These are phyloP conservation scores for Apolygus lucorum DNA, from an alignment of 1,140 invertebrate species.

Conservation along the genomic window DNA sequence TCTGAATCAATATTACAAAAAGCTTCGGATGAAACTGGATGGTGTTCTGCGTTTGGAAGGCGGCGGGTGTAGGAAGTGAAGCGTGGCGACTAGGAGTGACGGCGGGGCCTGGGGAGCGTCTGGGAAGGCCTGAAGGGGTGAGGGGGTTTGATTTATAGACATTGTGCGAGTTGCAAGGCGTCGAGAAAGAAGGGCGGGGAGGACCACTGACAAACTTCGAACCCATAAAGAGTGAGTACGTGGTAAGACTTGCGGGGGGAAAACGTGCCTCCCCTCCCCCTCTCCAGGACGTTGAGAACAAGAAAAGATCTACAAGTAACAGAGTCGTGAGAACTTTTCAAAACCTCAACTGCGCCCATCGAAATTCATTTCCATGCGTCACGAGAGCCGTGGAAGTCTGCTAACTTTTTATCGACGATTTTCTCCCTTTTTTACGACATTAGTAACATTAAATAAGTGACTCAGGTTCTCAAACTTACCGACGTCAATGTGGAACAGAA, in stretches of 20 bases:
- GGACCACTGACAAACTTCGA: constrained; percentile 7
- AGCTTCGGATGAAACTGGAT: too few species aligned
- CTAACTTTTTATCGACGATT: background rate
- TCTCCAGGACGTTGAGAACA: constrained; percentile 7
- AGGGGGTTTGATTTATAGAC: background rate
- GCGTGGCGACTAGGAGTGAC: too few species aligned
- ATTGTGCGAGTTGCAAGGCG: background rate
- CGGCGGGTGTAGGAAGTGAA: too few species aligned
- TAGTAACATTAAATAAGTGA: too few species aligned
- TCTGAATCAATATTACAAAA: too few species aligned
- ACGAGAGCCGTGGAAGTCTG: background rate
- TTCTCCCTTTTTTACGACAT: too few species aligned
- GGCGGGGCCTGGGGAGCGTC: too few species aligned
- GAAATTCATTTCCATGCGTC: background rate
- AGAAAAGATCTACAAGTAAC: background rate
- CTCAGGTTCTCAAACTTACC: too few species aligned
- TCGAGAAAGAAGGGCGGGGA: background rate
- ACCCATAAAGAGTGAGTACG: background rate
- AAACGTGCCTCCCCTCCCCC: background rate
- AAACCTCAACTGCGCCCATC: background rate
- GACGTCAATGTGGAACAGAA: too few species aligned
- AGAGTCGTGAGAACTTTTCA: background rate
- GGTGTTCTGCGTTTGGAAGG: too few species aligned
- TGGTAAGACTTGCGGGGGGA: background rate
- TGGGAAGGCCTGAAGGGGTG: background rate